Evolutionary conservation across 1,140 invertebrate species (phyloP).

Genomic region (Nephila pilipes): DNA sequence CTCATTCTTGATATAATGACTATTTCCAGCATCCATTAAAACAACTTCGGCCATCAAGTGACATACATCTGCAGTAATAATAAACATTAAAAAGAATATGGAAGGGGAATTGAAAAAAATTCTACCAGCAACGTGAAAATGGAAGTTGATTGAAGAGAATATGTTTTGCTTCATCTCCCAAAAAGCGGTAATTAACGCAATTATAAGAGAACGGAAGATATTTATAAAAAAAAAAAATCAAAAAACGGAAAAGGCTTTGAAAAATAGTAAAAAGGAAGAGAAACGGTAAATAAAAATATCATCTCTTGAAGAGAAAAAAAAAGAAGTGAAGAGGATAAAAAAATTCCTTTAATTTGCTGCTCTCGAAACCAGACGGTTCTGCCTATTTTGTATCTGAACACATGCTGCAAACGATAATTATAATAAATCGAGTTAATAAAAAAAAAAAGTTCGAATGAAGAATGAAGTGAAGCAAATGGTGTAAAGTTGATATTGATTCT

Average conservation of each 20-base stretch:
- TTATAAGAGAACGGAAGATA: constrained; percentile 31
- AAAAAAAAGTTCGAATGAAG: constrained; percentile 19
- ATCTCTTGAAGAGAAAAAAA: constrained; percentile 10
- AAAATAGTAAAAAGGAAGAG: neutral
- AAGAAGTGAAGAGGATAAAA: constrained; percentile 15
- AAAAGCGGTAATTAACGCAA: constrained; percentile 55
- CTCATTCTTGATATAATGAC: constrained; percentile 39
- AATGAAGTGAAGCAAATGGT: neutral
- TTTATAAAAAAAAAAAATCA: constrained; percentile 1
- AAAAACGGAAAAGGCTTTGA: neutral
- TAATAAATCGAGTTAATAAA: constrained; percentile 59
- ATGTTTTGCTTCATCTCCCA: constrained; percentile 35
- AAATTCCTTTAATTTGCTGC: constrained; percentile 19
- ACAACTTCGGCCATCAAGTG: neutral
- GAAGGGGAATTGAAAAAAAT: neutral
- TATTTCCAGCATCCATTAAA: neutral
- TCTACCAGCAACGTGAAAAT: neutral
- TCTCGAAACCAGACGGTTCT: constrained; percentile 45
- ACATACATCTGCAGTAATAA: neutral
- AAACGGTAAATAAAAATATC: neutral
- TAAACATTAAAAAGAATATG: constrained; percentile 10
- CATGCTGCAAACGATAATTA: constrained; percentile 69
- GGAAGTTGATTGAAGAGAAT: constrained; percentile 48
- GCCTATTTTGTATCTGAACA: constrained; percentile 52
- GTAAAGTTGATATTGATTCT: constrained; percentile 58